Evolutionary conservation across 1,140 invertebrate genomes (phyloP).

Genomic region (Ephestia elutella): DNA sequence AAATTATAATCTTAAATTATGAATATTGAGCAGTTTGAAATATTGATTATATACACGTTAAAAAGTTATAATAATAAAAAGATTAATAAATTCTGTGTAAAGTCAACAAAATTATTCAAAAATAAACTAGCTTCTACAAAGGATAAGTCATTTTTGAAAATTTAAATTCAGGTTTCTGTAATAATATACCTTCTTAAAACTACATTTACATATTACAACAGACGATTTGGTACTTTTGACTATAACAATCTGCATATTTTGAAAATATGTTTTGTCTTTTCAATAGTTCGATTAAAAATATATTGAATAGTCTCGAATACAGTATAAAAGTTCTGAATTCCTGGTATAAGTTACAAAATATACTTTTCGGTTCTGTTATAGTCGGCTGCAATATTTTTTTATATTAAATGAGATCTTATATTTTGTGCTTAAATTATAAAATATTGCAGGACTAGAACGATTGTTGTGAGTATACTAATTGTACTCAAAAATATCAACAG

Average conservation of each 20-base stretch:
- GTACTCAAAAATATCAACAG: too few species aligned
- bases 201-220: background rate
- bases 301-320: too few species aligned
- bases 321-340: too few species aligned
- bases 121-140: background rate
- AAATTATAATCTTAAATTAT: background rate
- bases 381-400: background rate
- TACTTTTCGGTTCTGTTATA: background rate
- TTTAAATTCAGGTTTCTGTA: background rate
- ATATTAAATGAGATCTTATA: background rate
- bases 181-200: background rate
- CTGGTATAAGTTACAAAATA: too few species aligned
- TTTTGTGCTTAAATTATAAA: background rate
- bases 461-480: background rate
- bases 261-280: background rate
- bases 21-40: constrained; percentile 8
- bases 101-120: background rate
- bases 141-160: background rate
- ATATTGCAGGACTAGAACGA: background rate
- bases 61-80: background rate
- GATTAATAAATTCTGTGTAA: background rate
- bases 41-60: background rate
- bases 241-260: background rate
- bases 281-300: background rate
- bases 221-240: background rate